Base-by-base conservation (phyloP, 1,140 invertebrate genomes). In the Coelopa frigida region DNA sequence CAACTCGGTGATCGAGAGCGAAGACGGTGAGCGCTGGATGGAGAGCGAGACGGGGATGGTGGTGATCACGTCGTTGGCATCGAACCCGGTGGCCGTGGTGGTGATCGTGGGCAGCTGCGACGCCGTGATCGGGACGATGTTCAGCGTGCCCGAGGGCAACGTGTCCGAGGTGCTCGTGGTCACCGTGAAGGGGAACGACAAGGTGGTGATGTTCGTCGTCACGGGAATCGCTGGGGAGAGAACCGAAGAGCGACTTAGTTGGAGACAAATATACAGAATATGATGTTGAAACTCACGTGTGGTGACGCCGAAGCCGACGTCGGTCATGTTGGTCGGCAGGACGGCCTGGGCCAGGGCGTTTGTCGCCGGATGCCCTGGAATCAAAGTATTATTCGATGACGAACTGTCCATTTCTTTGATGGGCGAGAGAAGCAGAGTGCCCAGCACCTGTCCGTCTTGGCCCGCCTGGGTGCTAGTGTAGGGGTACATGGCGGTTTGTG, bases 391-490 rank as follows among this genome's bases (percentile, higher is more conserved):
- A 61, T 82, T 80, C 22, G 79, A 77, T 11, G 79, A 81, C 22
- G 75, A 74, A 27, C 80, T 78, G 51, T 89, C 85, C 53, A 78
- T 70, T 68, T 83, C 85, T 67, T 85, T 75, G 46, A 89, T 89
- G 1, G 85, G 84, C 3, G 85, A 87, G 17, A 89, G 68, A 2
- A 87, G 79, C 14, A 87, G 56, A 4, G 77, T 84, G 56, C 85
- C 82, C 3, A 85, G 76, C 1, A 86, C 79, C 2, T 83, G 81
- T n/a, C 83, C 68, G 46, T 83, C 79, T 14, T 74, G 54, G 82
- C 81, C 31, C 53, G 51, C 53, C 69, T 77, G 77, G 74, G 55
- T 52, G 56, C 26, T 81, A 75, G 70, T 81, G 78, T 24, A 83
- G 73, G 36, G 78, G 74, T 18, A 86, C 76, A 21, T 80, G 78